Evolutionary conservation across 2,797 vertebrate species (phyloP), one percentile per base, ranked within the genome.

Genomic region (Gymnoscopelus braueri): DNA sequence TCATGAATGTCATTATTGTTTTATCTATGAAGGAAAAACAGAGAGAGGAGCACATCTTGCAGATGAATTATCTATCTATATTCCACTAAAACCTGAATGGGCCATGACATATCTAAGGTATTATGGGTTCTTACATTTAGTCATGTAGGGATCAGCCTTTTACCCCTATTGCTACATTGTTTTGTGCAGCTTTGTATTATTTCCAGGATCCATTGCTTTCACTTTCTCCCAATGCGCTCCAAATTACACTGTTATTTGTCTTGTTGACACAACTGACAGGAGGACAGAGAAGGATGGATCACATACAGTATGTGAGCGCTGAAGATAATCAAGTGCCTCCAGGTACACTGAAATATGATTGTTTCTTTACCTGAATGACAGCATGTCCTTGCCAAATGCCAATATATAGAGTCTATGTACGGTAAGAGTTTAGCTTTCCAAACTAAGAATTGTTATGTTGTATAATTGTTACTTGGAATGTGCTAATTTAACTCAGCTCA

Each of bases 181-280:
- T 56, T 59, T 44, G 19, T 61, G 48, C 65, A 29, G 63, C 59
- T 70, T 70, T 72, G 67, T 65, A 63, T 57, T 75, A 64, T 48
- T 39, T 19, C 10, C 19, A 2, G 66, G 72, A 69, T 29, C 58
- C 60, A 1, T 19, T 8, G 2, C 59, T 55, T 50, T 65, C 19
- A 14, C 50, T 65, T 55, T 63, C n/a, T 23, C 15, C 60, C 35
- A n/a, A 24, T 65, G 44, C 10, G 13, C 53, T 65, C 6, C 24
- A 35, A 2, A 52, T 70, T 68, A 69, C 64, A 63, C 3, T 19
- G 65, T 67, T 57, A 67, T 80, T 74, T 67, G 63, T 83, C 71
- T 67, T 23, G 24, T 12, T 4, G n/a, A 6, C 54, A 54, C 10
- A 14, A 48, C 52, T 24, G 72, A 70, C 56, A 63, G 75, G 60